Base-by-base conservation (phyloP, 2,113 vertebrate genomes). In the Baryphthengus martii region DNA sequence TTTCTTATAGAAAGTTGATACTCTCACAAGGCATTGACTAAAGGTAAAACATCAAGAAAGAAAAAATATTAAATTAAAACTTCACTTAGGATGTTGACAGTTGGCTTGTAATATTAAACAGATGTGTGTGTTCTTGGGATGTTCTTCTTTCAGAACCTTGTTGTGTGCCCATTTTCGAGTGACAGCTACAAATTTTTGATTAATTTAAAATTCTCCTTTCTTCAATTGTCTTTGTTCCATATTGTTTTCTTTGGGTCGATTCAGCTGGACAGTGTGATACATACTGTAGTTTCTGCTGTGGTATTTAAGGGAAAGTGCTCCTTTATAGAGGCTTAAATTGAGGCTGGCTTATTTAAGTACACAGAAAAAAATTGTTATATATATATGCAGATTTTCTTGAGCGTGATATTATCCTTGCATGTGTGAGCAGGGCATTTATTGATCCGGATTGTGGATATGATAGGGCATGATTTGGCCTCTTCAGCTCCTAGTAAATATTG, bases 51-150 rank as follows among this genome's bases (percentile, higher is more conserved):
- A 99, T 99, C 98, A 99, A 99, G 99, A 99, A 98, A 99, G 98
- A 98, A 98, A 99, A 99, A 99, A 99, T 98, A 99, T 99, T 99
- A 98, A 99, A 99, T 99, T 99, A 99, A 99, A 99, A 98, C 98
- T 98, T 98, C 98, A 99, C 98, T 98, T 99, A 98, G 98, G 98
- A 99, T 98, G 98, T 99, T 99, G 99, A 99, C 98, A 98, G 98
- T 99, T 98, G 98, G 98, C 97, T 98, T 98, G 97, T 99, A 99
- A 99, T 99, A 98, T 98, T 98, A 98, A 99, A 98, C 99, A 99
- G 98, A 99, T 99, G 99, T 99, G 98, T 97, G 53, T 98, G 98
- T 98, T 99, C 98, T 98, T 97, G 98, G 96, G 98, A 97, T 98
- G 98, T 74, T 98, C 98, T 97, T 98, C 97, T 98, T 98, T 98